Evolutionary conservation across 1,140 invertebrate species (phyloP).

Genomic region (Zaprionus tsacasi): DNA sequence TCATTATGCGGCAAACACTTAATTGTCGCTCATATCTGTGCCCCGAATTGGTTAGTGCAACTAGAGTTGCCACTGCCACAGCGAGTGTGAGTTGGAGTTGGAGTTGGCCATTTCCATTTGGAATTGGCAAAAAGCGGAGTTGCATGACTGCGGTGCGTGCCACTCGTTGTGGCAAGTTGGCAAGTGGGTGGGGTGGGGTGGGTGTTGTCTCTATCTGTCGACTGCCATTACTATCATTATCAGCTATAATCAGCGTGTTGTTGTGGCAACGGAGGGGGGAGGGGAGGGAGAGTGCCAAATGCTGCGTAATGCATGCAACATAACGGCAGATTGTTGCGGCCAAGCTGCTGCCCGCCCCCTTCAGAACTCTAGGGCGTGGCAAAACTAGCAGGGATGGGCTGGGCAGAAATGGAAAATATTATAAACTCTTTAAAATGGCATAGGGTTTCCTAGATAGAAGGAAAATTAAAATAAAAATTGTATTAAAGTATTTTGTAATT

Average conservation of each 20-base stretch:
- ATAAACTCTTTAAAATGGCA: conserved; percentile 1
- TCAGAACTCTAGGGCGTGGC: conserved; percentile 1
- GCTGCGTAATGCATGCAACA: conserved; percentile 75
- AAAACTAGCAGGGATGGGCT: background rate
- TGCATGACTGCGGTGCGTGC: conserved; percentile 18
- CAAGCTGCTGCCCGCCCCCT: too few relatives aligned
- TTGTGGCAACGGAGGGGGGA: conserved; percentile 51
- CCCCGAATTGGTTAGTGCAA: conserved; percentile 26
- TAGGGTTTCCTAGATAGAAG: too few relatives aligned
- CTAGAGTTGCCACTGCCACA: conserved; percentile 36
- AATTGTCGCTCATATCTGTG: conserved; percentile 80
- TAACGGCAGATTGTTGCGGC: conserved; percentile 66
- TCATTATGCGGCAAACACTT: conserved; percentile 82
- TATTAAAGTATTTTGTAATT: background rate
- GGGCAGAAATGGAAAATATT: conserved; percentile 8
- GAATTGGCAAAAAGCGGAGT: conserved; percentile 40
- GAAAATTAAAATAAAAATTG: too few relatives aligned
- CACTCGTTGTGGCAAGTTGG: conserved; percentile 33
- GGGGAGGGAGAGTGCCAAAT: conserved; percentile 50
- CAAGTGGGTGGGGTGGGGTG: background rate
- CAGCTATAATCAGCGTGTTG: conserved; percentile 68
- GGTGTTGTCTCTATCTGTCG: conserved; percentile 26
- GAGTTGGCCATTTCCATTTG: conserved; percentile 57
- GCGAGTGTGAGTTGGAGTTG: conserved; percentile 17
- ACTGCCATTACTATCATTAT: conserved; percentile 62